Percentiles rank a stretch among this genome's conserved stretches.
phyloP scores from a whole-genome alignment of 2,888 invertebrate species.

The Harpagoxenus sublaevis region DNA sequence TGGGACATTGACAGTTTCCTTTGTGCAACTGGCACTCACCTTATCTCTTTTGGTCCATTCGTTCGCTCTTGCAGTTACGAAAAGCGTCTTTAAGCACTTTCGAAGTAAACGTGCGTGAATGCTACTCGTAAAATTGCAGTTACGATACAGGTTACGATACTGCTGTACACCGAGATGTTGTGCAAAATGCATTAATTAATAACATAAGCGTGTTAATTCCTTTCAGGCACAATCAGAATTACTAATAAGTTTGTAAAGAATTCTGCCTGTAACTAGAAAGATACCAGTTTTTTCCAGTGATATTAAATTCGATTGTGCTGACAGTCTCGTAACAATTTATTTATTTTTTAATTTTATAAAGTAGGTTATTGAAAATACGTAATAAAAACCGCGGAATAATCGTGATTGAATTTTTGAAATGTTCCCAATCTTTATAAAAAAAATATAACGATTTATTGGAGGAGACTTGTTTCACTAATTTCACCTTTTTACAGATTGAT shows the following conservation, averaged over 20 bases:
- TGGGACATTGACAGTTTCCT: slow-evolving; percentile 49
- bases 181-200: slow-evolving; percentile 40
- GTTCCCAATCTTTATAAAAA: neutral
- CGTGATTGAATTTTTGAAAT: neutral
- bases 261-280: neutral
- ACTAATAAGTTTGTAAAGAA: slow-evolving; percentile 61
- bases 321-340: neutral
- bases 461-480: slow-evolving; percentile 12
- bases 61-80: slow-evolving; percentile 11
- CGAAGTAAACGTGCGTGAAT: slow-evolving; percentile 15
- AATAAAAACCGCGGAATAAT: neutral
- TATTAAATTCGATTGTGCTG: neutral
- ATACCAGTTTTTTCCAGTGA: neutral
- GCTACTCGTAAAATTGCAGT: slow-evolving; percentile 19
- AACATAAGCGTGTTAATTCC: slow-evolving; percentile 34
- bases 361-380: slow-evolving; percentile 8
- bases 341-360: slow-evolving; percentile 16
- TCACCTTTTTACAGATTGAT: slow-evolving; percentile 22
- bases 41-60: slow-evolving; percentile 49
- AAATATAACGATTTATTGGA: slow-evolving; percentile 13
- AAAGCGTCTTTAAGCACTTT: slow-evolving; percentile 28
- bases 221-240: slow-evolving; percentile 70
- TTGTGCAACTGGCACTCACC: slow-evolving; percentile 33
- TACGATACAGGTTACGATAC: too few relatives aligned
- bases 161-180: too few relatives aligned